Evolutionary conservation across 1,140 invertebrate species (phyloP).

Genomic region (Papilio machaon): DNA sequence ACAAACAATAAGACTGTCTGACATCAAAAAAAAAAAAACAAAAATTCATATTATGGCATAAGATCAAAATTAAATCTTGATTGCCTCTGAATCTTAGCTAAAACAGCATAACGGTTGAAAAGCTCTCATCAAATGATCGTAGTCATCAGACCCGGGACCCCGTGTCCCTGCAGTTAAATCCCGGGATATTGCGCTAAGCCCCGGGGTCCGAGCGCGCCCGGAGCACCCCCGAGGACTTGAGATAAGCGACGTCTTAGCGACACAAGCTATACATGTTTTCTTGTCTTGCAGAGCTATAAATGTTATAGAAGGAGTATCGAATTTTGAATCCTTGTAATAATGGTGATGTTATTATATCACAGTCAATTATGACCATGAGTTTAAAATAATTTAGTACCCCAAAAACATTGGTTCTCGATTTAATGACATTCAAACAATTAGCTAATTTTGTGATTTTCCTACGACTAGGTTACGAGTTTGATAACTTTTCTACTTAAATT

Average conservation of each 20-base stretch:
- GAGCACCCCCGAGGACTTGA: not conserved
- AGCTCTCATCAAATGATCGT: not conserved
- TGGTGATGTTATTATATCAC: not conserved
- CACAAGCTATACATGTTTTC: not conserved
- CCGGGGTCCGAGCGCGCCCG: not conserved
- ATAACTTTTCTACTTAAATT: not conserved
- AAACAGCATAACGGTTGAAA: not conserved
- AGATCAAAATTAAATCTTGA: not conserved
- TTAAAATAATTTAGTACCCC: not conserved
- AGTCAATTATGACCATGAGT: not conserved
- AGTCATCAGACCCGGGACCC: not conserved
- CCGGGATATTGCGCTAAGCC: conserved; percentile 6
- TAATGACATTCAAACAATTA: not conserved
- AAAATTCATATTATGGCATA: not conserved
- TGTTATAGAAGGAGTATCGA: not conserved
- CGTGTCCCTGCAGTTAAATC: not conserved
- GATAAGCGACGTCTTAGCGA: conserved; percentile 18
- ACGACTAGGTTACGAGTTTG: not conserved
- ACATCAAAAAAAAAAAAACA: no score
- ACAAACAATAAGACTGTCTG: no score
- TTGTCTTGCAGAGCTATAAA: not conserved
- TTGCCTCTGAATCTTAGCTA: not conserved
- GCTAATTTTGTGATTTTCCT: not conserved
- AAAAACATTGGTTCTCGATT: not conserved
- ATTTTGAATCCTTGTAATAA: not conserved